A percentile compares a stretch with the other conserved stretches of the same genome.
Conservation (phyloP, 2,888 invertebrate species). For the Cantharis rustica region DNA sequence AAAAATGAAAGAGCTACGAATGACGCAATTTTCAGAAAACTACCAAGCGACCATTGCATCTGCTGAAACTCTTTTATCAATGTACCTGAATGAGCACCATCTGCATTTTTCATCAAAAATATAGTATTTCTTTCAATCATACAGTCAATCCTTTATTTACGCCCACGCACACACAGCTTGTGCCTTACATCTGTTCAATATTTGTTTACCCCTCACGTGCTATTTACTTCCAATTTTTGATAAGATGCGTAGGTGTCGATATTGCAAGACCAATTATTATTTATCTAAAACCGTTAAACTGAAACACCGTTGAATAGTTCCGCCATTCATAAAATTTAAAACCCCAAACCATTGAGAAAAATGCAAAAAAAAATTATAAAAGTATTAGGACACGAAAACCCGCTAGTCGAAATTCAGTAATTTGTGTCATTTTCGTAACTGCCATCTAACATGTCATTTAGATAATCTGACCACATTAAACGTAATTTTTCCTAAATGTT, state of each 20-base stretch:
- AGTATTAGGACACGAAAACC: background rate
- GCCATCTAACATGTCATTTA: conserved; percentile 20
- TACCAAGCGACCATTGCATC: conserved; percentile 15
- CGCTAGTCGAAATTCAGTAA: conserved; percentile 3
- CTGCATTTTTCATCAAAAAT: conserved; percentile 46
- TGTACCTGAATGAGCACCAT: conserved; percentile 43
- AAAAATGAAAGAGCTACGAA: too few relatives aligned
- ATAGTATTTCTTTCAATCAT: conserved; percentile 46
- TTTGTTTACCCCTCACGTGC: conserved; percentile 29
- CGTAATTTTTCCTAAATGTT: conserved; percentile 6
- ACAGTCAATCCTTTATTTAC: conserved; percentile 34
- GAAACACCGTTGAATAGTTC: background rate
- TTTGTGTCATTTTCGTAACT: conserved; percentile 10
- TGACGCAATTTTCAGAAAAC: background rate
- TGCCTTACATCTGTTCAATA: conserved; percentile 27
- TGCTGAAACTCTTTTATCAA: conserved; percentile 36
- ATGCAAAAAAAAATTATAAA: background rate
- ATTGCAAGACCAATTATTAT: background rate
- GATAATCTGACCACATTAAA: conserved; percentile 21
- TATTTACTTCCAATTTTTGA: conserved; percentile 25
- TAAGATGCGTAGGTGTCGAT: conserved; percentile 31
- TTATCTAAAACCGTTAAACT: background rate
- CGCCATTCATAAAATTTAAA: background rate
- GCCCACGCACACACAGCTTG: conserved; percentile 31
- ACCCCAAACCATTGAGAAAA: background rate